phyloP scores from a whole-genome alignment of 2,888 invertebrate genomes.

The Eupelmus urozonus region DNA sequence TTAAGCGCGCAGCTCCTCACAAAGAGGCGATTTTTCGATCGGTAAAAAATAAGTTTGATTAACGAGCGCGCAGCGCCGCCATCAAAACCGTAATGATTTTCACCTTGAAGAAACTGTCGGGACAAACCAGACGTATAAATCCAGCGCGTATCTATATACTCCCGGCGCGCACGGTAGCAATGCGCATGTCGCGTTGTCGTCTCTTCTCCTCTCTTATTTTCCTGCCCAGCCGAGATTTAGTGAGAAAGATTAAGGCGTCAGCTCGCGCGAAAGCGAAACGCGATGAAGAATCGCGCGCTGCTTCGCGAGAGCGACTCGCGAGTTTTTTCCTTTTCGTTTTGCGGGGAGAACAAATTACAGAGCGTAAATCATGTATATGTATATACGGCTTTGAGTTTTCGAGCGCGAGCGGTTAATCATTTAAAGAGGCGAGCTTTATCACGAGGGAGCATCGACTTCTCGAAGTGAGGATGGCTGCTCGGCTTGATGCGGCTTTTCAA shows the following conservation, averaged over 20 bases:
- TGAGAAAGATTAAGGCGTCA: conserved; percentile 52
- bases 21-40: too few species aligned
- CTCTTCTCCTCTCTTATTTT: neutral
- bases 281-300: conserved; percentile 7
- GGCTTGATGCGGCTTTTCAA: too few species aligned
- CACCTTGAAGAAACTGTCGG: neutral
- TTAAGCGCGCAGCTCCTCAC: too few species aligned
- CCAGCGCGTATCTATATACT: neutral
- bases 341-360: neutral
- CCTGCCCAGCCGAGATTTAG: conserved; percentile 43
- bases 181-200: too few species aligned
- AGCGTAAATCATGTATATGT: neutral
- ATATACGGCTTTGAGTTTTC: too few species aligned
- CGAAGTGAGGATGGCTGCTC: too few species aligned
- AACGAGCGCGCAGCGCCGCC: neutral
- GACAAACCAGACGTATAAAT: conserved; percentile 28
- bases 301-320: too few species aligned
- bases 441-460: too few species aligned
- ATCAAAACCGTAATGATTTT: conserved; percentile 29
- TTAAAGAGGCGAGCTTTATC: too few species aligned
- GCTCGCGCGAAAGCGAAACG: neutral
- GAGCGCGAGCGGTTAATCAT: too few species aligned
- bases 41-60: neutral
- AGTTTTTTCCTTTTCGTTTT: neutral
- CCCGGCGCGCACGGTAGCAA: conserved; percentile 18